Evolutionary conservation across 2,888 invertebrate genomes (phyloP).

Genomic region (Xestobium rufovillosum): DNA sequence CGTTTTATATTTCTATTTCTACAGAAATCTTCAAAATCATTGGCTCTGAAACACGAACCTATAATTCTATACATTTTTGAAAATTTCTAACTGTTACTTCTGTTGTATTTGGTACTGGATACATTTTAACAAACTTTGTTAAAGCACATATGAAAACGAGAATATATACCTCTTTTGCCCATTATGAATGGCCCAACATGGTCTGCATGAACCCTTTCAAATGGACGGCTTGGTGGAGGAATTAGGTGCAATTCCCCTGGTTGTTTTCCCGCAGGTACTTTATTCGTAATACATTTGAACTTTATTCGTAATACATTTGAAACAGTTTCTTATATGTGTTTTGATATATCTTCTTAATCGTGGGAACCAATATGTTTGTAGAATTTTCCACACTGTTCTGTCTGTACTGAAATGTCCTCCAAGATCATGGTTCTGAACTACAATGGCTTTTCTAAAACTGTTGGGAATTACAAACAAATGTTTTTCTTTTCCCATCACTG

Average conservation of each 20-base stretch:
- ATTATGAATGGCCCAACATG: slow-evolving; percentile 21
- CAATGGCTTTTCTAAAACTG: slow-evolving; percentile 6
- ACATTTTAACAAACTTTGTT: too few species aligned
- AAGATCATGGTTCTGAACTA: slow-evolving; percentile 13
- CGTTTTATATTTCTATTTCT: too few species aligned
- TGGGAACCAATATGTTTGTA: slow-evolving; percentile 11
- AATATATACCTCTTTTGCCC: slow-evolving; percentile 13
- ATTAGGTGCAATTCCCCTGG: slow-evolving; percentile 17
- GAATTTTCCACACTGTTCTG: slow-evolving; percentile 12
- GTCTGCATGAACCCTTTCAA: slow-evolving; percentile 18
- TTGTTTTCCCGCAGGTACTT: slow-evolving; percentile 18
- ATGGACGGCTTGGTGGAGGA: slow-evolving; percentile 16
- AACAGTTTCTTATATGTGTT: slow-evolving; percentile 20
- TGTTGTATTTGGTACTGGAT: too few species aligned
- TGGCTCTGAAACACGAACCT: too few species aligned
- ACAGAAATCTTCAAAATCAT: too few species aligned
- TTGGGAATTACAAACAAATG: slow-evolving; percentile 11
- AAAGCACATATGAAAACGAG: too few species aligned
- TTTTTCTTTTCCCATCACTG: slow-evolving; percentile 5
- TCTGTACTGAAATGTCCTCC: slow-evolving; percentile 19
- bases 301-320: slow-evolving; percentile 24
- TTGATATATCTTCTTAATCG: slow-evolving; percentile 20
- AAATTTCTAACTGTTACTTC: too few species aligned
- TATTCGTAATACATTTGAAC: slow-evolving; percentile 23
- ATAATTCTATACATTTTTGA: too few species aligned